phyloP scores from a whole-genome alignment of 2,113 vertebrate species.

The Elachura formosa region DNA sequence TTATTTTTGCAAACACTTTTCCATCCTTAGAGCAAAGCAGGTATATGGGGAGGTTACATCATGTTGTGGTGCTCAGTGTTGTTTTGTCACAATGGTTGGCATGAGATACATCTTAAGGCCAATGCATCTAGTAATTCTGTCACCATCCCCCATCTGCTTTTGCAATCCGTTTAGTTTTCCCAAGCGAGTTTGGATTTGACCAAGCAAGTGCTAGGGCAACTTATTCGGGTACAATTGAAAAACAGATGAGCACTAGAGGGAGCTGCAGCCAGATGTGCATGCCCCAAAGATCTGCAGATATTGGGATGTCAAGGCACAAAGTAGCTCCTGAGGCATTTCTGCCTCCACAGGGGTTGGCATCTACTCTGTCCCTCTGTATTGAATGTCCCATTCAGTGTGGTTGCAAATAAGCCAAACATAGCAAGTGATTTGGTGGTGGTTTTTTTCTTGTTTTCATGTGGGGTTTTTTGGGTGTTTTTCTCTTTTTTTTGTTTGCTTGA shows the following conservation, averaged over 20 bases:
- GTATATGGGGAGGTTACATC: background rate
- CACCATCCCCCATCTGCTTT: background rate
- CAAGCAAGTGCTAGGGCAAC: background rate
- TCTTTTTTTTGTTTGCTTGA: background rate
- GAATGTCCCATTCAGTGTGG: background rate
- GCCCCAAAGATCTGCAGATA: background rate
- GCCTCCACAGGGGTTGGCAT: background rate
- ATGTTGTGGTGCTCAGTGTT: background rate
- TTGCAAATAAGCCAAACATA: background rate
- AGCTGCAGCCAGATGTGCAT: background rate
- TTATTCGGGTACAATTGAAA: background rate
- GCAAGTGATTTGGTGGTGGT: background rate
- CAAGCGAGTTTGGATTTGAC: background rate
- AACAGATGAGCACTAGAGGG: background rate
- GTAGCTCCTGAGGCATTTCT: background rate
- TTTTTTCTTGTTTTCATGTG: background rate
- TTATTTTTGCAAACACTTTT: background rate
- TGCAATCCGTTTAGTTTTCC: background rate
- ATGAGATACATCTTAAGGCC: background rate
- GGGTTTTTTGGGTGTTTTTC: background rate
- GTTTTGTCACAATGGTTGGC: background rate
- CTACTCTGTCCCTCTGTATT: background rate
- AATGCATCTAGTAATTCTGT: background rate
- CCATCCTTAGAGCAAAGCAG: background rate
- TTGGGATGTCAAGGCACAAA: background rate